Base-by-base conservation (phyloP, 2,797 vertebrate species). In the Meda fulgida region DNA sequence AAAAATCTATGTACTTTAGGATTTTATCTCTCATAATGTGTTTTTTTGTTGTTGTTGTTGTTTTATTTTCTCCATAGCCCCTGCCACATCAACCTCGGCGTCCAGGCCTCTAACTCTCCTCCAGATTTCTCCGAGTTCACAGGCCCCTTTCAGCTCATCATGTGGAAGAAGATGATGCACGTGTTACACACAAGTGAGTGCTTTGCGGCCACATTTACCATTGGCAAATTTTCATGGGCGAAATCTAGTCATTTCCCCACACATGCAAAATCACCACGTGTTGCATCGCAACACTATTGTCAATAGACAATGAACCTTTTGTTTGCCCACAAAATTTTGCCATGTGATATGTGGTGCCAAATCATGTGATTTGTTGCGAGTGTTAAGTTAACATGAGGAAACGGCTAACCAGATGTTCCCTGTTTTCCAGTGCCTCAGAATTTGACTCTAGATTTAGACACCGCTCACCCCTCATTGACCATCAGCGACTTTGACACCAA, bases 121-220 rank as follows among this genome's bases (percentile, higher is more conserved):
- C 89, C 93, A 16, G 94, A 95, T 69, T 95, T 93, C 72, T 92
- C 91, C 0, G 94, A 96, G 88, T 95, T 95, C 90, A 94, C 93
- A 1, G 95, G 94, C 11, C 95, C 95, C 5, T 92, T 95, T 72
- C 95, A 96, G 91, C 94, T 96, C 34, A 95, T 96, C 80, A 91
- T 96, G 91, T 96, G 95, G 95, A 96, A 96, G 91, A 96, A 95
- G 89, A 96, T 96, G 95, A 94, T 96, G 94, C 95, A 96, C 0
- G 94, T 96, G 76, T 91, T 96, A 78, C 95, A 95, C 60, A 96
- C 95, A 78, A 95, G 92, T 88, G 21, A 38, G 79, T 58, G 23
- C 55, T 43, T 10, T 16, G 40, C 7, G 18, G n/a, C 21, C 43
- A 72, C 67, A 2, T 48, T 69, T 7, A 0, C 58, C 1, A 89